Conservation (phyloP, 2,113 vertebrate genomes). For the Amphiprion percula region DNA sequence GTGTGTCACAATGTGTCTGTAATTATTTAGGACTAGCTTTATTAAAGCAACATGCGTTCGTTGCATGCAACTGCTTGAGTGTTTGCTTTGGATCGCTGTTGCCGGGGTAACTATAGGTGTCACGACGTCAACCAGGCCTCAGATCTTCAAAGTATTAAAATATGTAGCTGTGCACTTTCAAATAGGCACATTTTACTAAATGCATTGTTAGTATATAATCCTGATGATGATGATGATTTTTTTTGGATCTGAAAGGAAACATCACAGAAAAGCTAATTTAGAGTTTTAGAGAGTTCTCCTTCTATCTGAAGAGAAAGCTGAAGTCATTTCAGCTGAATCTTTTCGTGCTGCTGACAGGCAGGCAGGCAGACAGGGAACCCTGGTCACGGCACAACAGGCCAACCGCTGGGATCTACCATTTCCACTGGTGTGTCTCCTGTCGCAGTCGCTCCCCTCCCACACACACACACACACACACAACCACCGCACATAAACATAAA, state of each 20-base stretch:
- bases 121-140: too few relatives aligned
- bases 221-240: too few relatives aligned
- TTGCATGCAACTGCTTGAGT: too few relatives aligned
- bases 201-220: too few relatives aligned
- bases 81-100: too few relatives aligned
- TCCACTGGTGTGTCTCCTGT: conserved; percentile 66
- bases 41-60: too few relatives aligned
- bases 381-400: conserved; percentile 38
- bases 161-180: too few relatives aligned
- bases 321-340: not conserved
- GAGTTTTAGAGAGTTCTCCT: not conserved
- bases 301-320: not conserved
- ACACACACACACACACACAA: conserved; percentile 25
- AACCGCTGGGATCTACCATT: conserved; percentile 66
- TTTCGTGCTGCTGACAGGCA: conserved; percentile 47
- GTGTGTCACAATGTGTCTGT: too few relatives aligned
- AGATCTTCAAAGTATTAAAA: too few relatives aligned
- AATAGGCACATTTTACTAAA: not conserved
- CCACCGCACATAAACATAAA: conserved; percentile 67
- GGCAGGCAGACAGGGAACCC: conserved; percentile 56
- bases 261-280: conserved; percentile 1
- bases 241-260: not conserved
- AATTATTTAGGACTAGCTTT: too few relatives aligned
- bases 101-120: too few relatives aligned
- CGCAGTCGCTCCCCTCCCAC: conserved; percentile 33